These are phyloP conservation scores for Crotalus helleri DNA, from an alignment of 2,113 vertebrate genomes.

Conservation along the genomic window DNA sequence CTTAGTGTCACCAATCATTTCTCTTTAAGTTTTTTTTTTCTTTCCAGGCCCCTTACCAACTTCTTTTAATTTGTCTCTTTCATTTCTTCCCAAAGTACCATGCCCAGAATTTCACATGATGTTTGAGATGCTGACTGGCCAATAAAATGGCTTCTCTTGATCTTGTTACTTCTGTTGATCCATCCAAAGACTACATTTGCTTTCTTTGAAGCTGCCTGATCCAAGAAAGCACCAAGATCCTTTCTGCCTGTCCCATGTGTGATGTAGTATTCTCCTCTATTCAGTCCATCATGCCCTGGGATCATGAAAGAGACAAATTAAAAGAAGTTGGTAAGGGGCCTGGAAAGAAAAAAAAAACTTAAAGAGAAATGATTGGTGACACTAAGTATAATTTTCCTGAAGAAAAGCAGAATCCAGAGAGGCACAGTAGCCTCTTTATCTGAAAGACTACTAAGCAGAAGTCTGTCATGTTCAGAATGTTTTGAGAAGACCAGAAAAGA, in stretches of 20 bases:
- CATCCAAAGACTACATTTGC: not conserved
- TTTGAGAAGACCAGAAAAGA: not conserved
- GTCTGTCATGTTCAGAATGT: not conserved
- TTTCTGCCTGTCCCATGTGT: no score
- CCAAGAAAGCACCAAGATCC: no score
- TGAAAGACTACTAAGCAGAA: no score
- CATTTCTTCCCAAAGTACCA: not conserved
- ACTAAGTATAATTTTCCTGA: not conserved
- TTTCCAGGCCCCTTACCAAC: not conserved
- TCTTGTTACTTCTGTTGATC: not conserved
- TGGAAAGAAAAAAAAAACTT: not conserved
- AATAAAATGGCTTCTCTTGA: not conserved
- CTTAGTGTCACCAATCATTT: not conserved
- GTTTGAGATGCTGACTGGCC: not conserved
- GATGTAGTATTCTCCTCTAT: no score
- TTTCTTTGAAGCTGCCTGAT: not conserved
- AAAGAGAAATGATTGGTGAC: not conserved
- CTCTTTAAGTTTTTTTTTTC: not conserved
- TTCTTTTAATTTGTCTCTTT: not conserved
- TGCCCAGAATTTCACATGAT: not conserved
- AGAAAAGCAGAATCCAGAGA: not conserved
- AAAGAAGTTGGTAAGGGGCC: not conserved
- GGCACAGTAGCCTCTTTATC: not conserved
- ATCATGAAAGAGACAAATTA: not conserved
- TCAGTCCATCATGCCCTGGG: no score